Evolutionary conservation across 2,888 invertebrate genomes (phyloP), one percentile per base, ranked within the genome.

Genomic region (Melieria crassipennis): DNA sequence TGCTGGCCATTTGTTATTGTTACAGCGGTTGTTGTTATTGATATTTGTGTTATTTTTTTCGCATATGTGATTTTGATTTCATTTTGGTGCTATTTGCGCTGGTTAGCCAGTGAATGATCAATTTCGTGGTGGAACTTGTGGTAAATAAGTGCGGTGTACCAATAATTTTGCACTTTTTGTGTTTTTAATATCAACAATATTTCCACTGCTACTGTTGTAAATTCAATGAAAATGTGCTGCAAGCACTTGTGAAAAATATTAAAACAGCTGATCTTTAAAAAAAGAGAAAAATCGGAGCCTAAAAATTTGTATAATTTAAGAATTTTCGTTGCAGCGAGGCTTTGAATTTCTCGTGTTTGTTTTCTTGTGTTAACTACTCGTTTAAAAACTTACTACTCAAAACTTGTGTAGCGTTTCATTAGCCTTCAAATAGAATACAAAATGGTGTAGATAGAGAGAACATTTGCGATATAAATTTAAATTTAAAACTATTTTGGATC

Each of bases 21-120:
- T 30, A 30, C 30, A 30, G 30, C 42, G n/a, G 65, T 45, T 47
- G 50, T 50, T 50, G 50, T 50, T 7, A 10, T 50, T 7, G 7
- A 10, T 52, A n/a, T 11, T 52, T 52, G 52, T 52, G 11, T 52
- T 52, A 13, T 52, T 52, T 9, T n/a, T 7, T 52, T n/a, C 9
- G 13, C 9, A 1, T 52, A 52, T 52, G 13, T 52, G 13, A 7
- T n/a, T 52, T 11, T 47, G 43, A 10, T 16, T 48, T 48, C 16
- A n/a, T 56, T 65, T 46, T 65, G 57, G 55, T 65, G 56, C 13
- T 75, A 72, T 75, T 78, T 75, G 72, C 72, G 67, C 70, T 75
- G 84, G 84, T 84, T 79, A 82, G 83, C 84, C 83, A 82, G 81
- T 83, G 82, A 84, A 84, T 84, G 83, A 84, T 83, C 83, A 84